Evolutionary conservation across 2,797 vertebrate genomes (phyloP).

Genomic region (Onychomys torridus): DNA sequence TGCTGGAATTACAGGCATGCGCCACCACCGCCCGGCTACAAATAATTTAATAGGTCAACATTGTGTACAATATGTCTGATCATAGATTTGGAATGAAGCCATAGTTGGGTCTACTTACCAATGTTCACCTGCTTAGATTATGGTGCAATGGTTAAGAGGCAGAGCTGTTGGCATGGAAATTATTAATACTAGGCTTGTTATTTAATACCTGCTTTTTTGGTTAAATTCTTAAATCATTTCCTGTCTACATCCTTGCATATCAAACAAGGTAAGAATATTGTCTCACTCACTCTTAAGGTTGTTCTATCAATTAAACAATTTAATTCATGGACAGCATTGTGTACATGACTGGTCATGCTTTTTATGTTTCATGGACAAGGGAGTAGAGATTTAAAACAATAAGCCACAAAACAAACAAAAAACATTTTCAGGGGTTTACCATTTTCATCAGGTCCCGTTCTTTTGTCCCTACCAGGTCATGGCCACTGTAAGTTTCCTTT

Average conservation of each 20-base stretch:
- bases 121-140: background rate
- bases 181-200: background rate
- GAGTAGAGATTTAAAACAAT: background rate
- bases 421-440: rapidly evolving
- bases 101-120: background rate
- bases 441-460: background rate
- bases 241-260: background rate
- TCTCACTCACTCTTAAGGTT: background rate
- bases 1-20: too few species aligned
- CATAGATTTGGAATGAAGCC: background rate
- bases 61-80: background rate
- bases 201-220: background rate
- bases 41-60: background rate
- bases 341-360: background rate
- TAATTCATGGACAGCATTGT: background rate
- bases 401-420: background rate
- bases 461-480: background rate
- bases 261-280: background rate
- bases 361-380: background rate
- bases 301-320: background rate
- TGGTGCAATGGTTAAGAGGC: background rate
- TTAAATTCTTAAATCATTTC: background rate
- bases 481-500: too few species aligned
- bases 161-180: background rate
- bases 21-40: too few species aligned